A percentile compares a stretch with the other conserved stretches of the same genome.
Evolutionary conservation across 2,888 invertebrate genomes (phyloP).

Genomic region (Rhagium mordax): DNA sequence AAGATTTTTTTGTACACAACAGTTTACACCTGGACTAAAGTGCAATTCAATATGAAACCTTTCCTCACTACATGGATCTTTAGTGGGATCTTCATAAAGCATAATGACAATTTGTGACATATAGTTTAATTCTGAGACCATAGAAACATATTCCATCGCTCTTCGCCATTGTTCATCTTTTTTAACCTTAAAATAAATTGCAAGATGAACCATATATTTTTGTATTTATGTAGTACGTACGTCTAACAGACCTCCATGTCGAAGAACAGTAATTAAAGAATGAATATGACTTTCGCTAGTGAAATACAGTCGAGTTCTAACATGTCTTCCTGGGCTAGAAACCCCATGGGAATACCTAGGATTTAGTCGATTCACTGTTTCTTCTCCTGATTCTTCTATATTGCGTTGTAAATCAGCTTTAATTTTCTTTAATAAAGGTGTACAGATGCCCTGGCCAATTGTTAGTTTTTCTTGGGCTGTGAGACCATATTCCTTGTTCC

Average conservation of each 20-base stretch:
- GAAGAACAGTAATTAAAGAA: conserved; percentile 94
- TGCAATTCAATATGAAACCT: conserved; percentile 98
- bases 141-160: conserved; percentile 98
- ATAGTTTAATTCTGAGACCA: conserved; percentile 98
- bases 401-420: conserved; percentile 94
- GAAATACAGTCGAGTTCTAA: conserved; percentile 98
- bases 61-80: conserved; percentile 92
- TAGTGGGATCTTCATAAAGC: conserved; percentile 98
- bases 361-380: conserved; percentile 95
- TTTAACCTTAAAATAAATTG: conserved; percentile 44
- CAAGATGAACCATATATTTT: not conserved
- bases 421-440: conserved; percentile 95
- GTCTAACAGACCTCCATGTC: conserved; percentile 92
- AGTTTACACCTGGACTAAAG: conserved; percentile 98
- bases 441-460: conserved; percentile 98
- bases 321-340: conserved; percentile 97
- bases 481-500: conserved; percentile 91
- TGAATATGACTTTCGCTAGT: conserved; percentile 99
- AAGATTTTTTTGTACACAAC: conserved; percentile 94
- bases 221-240: conserved; percentile 71
- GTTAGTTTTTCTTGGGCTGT: conserved; percentile 95
- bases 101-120: conserved; percentile 99
- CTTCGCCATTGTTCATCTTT: conserved; percentile 98
- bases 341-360: conserved; percentile 99
- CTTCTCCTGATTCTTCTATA: conserved; percentile 91